phyloP scores from a whole-genome alignment of 1,140 invertebrate genomes.

The Drosophila pruinosa region DNA sequence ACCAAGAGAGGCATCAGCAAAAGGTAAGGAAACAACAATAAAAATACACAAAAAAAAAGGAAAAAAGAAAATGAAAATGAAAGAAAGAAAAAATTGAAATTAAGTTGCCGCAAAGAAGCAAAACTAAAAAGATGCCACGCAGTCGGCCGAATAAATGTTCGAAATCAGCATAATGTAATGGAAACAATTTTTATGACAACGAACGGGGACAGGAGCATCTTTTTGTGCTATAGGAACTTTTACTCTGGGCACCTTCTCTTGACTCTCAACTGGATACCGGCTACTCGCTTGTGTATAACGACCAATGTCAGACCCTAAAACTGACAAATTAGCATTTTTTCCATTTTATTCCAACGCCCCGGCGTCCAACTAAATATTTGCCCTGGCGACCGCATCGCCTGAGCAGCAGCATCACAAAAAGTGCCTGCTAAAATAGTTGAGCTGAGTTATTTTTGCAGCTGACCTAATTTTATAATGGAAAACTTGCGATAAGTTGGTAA shows the following conservation, averaged over 20 bases:
- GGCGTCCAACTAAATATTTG: constrained; percentile 72
- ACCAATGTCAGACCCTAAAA: constrained; percentile 78
- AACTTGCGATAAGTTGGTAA: constrained; percentile 75
- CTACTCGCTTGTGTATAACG: not conserved
- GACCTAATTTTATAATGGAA: constrained; percentile 82
- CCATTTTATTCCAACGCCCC: constrained; percentile 64
- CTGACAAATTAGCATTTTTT: constrained; percentile 82
- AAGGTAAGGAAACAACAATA: not conserved
- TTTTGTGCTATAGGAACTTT: not conserved
- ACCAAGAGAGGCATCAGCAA: constrained; percentile 10
- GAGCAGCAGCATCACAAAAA: constrained; percentile 36
- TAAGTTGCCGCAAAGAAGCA: constrained; percentile 68
- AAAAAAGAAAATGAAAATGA: constrained; percentile 16
- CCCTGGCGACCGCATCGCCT: constrained; percentile 52
- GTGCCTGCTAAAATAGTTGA: constrained; percentile 68
- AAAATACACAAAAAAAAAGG: not conserved
- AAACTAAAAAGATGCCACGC: constrained; percentile 55
- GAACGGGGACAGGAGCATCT: constrained; percentile 7
- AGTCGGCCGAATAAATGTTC: constrained; percentile 73
- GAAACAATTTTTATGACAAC: constrained; percentile 80
- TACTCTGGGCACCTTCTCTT: constrained; percentile 9
- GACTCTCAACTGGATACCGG: not conserved
- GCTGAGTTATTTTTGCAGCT: constrained; percentile 81
- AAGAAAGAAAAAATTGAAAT: constrained; percentile 62
- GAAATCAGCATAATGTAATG: constrained; percentile 81